Evolutionary conservation across 2,797 vertebrate genomes (phyloP).

Genomic region (Allobates femoralis): DNA sequence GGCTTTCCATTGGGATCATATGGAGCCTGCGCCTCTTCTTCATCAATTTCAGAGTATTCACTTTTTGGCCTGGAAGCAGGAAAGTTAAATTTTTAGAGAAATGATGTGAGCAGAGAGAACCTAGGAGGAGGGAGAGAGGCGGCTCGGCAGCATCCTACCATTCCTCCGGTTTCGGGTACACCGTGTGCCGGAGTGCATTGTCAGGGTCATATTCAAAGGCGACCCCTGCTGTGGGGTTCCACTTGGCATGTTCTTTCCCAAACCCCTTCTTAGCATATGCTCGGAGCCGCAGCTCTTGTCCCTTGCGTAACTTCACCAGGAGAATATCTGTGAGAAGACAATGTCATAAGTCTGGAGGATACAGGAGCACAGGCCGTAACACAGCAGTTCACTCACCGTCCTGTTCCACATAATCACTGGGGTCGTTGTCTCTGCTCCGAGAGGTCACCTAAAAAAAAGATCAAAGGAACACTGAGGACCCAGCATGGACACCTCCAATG

Average conservation of each 20-base stretch:
- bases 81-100: not conserved
- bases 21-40: constrained; percentile 92
- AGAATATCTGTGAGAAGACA: constrained; percentile 84
- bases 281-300: constrained; percentile 91
- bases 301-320: constrained; percentile 95
- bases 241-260: constrained; percentile 98
- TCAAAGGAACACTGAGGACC: no score
- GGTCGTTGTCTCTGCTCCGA: constrained; percentile 94
- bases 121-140: not conserved
- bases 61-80: constrained; percentile 90
- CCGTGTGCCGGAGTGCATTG: constrained; percentile 93
- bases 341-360: not conserved
- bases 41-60: constrained; percentile 96
- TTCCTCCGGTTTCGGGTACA: constrained; percentile 94
- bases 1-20: constrained; percentile 96
- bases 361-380: not conserved
- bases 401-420: constrained; percentile 96
- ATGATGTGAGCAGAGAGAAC: no score
- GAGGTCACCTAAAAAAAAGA: constrained; percentile 93
- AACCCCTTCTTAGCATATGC: constrained; percentile 98
- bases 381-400: constrained; percentile 79
- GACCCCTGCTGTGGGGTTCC: constrained; percentile 97
- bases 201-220: constrained; percentile 97
- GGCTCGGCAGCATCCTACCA: constrained; percentile 77
- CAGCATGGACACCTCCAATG: no score